Percentiles rank a stretch among this genome's conserved stretches.
Conservation (phyloP, 2,113 vertebrate genomes). For the Aix galericulata region DNA sequence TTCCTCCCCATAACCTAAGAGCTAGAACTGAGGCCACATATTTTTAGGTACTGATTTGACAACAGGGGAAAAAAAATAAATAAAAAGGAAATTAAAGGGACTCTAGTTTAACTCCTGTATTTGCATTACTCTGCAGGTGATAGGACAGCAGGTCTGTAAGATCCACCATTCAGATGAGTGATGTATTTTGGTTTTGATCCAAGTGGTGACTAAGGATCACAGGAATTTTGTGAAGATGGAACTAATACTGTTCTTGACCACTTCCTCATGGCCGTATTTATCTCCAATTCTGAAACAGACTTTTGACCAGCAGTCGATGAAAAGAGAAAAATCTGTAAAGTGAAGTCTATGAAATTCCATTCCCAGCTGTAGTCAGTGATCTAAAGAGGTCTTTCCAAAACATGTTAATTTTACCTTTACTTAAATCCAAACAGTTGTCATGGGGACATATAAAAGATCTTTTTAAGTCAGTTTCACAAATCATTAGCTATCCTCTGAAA, state of each 20-base stretch:
- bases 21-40: neutral
- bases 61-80: neutral
- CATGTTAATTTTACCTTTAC: neutral
- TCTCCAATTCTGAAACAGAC: neutral
- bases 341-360: neutral
- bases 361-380: neutral
- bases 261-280: neutral
- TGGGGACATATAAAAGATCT: neutral
- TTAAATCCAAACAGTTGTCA: neutral
- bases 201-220: neutral
- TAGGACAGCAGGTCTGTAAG: neutral
- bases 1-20: neutral
- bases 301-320: neutral
- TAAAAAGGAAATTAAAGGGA: neutral
- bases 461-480: slow-evolving; percentile 14
- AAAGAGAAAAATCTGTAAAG: neutral
- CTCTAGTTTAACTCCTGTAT: neutral
- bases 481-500: neutral
- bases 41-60: neutral
- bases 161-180: neutral
- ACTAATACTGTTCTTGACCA: too few species aligned
- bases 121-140: neutral
- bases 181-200: neutral
- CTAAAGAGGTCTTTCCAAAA: neutral
- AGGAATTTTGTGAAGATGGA: neutral